Percentiles rank a stretch among this genome's conserved stretches.
These are phyloP conservation scores for Podarcis cretensis DNA, from an alignment of 2,113 vertebrate genomes.

Conservation along the genomic window DNA sequence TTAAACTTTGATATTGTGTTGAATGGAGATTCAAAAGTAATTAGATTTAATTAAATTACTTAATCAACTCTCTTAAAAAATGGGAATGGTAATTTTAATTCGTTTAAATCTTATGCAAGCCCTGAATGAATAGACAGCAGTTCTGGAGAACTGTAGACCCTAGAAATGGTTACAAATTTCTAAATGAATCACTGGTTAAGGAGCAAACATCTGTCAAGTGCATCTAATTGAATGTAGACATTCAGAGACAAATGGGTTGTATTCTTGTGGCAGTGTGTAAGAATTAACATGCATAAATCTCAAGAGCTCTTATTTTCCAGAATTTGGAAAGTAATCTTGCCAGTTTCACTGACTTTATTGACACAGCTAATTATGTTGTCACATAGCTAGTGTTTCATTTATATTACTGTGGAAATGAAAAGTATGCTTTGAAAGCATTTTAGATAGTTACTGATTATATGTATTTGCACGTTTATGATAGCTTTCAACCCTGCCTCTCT, in stretches of 20 bases:
- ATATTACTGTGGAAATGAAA: constrained; percentile 21
- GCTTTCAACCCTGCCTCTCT: neutral
- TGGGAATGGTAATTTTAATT: constrained; percentile 37
- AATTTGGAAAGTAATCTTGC: constrained; percentile 20
- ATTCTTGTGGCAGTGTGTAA: constrained; percentile 3
- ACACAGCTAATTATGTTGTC: constrained; percentile 28
- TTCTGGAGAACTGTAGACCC: constrained; percentile 11
- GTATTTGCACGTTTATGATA: constrained; percentile 1
- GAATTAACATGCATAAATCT: neutral
- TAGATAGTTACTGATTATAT: constrained; percentile 14
- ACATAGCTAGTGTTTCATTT: constrained; percentile 17
- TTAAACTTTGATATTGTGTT: constrained; percentile 15
- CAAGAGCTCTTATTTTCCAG: constrained; percentile 26
- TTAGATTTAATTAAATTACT: constrained; percentile 44
- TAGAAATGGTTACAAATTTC: constrained; percentile 25
- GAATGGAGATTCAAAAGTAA: constrained; percentile 27
- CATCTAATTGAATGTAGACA: constrained; percentile 23
- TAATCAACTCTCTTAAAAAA: constrained; percentile 25
- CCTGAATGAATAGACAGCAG: constrained; percentile 26
- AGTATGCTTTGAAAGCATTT: constrained; percentile 24
- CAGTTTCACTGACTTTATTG: constrained; percentile 37
- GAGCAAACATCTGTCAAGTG: constrained; percentile 10
- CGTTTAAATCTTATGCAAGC: constrained; percentile 20
- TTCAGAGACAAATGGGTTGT: constrained; percentile 15
- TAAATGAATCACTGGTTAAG: constrained; percentile 21